Evolutionary conservation across 1,140 invertebrate genomes (phyloP).

Genomic region (Formica exsecta): DNA sequence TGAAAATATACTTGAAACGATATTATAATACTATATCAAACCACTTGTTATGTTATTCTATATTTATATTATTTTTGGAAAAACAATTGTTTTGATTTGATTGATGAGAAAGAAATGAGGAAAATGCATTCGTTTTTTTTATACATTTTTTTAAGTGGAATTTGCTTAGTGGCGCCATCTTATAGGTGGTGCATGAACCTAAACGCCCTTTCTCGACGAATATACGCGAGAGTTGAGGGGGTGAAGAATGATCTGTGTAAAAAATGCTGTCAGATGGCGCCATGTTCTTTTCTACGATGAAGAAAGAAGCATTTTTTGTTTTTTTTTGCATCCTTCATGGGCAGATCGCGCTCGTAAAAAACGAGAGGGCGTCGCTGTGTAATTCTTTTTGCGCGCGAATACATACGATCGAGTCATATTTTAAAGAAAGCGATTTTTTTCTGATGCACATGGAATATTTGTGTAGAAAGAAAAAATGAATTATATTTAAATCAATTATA

Average conservation of each 20-base stretch:
- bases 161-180: conserved; percentile 78
- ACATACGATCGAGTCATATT: not conserved
- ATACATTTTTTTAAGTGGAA: conserved; percentile 34
- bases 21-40: conserved; percentile 6
- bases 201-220: conserved; percentile 32
- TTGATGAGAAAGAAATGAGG: not conserved
- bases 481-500: not conserved
- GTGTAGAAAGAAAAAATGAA: not conserved
- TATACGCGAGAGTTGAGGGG: conserved; percentile 25
- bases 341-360: conserved; percentile 32
- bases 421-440: conserved; percentile 51
- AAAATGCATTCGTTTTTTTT: not conserved
- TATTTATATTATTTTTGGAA: conserved; percentile 2
- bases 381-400: conserved; percentile 46
- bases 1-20: no score
- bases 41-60: not conserved
- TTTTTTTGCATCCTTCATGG: conserved; percentile 22
- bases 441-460: not conserved
- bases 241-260: conserved; percentile 54
- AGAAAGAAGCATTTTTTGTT: conserved; percentile 24
- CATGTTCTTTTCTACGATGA: not conserved
- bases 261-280: conserved; percentile 80
- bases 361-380: conserved; percentile 40
- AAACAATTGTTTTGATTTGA: not conserved
- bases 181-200: conserved; percentile 68